These are phyloP conservation scores for Dicrostonyx torquatus DNA, from an alignment of 2,797 vertebrate genomes.

Conservation along the genomic window DNA sequence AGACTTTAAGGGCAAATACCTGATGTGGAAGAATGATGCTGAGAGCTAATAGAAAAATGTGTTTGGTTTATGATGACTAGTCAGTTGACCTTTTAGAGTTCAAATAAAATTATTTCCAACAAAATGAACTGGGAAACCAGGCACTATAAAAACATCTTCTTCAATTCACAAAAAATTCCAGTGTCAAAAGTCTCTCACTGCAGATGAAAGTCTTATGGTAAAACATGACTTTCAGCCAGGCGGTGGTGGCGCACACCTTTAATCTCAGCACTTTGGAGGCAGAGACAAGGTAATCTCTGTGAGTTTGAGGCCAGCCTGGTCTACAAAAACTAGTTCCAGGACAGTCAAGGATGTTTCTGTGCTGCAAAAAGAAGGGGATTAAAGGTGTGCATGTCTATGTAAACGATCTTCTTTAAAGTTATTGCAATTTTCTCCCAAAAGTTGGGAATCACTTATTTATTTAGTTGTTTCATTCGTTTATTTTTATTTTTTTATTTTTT, in stretches of 20 bases:
- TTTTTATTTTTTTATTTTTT: too few relatives aligned
- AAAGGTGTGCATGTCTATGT: not conserved
- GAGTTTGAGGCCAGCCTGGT: too few relatives aligned
- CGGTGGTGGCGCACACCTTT: too few relatives aligned
- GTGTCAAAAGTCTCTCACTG: slow-evolving; percentile 25
- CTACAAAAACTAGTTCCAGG: too few relatives aligned
- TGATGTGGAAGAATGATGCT: not conserved
- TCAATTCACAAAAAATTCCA: slow-evolving; percentile 26
- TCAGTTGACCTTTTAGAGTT: slow-evolving; percentile 39
- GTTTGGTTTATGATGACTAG: not conserved
- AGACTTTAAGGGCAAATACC: slow-evolving; percentile 47
- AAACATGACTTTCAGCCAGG: too few relatives aligned
- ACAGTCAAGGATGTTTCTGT: too few relatives aligned
- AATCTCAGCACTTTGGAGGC: too few relatives aligned
- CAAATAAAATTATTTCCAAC: slow-evolving; percentile 37
- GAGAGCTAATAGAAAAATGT: slow-evolving; percentile 25
- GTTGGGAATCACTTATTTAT: not conserved
- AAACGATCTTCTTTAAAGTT: not conserved
- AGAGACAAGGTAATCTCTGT: too few relatives aligned
- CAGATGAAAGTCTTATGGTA: slow-evolving; percentile 2
- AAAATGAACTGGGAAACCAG: slow-evolving; percentile 9
- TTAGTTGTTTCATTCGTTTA: too few relatives aligned
- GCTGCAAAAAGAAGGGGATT: too few relatives aligned
- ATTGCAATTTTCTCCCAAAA: not conserved
- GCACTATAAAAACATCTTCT: slow-evolving; percentile 4